Percentiles rank a stretch among this genome's conserved stretches.
These are phyloP conservation scores for Rousettus leschenaultii DNA, from an alignment of 2,113 vertebrate genomes.

Conservation along the genomic window DNA sequence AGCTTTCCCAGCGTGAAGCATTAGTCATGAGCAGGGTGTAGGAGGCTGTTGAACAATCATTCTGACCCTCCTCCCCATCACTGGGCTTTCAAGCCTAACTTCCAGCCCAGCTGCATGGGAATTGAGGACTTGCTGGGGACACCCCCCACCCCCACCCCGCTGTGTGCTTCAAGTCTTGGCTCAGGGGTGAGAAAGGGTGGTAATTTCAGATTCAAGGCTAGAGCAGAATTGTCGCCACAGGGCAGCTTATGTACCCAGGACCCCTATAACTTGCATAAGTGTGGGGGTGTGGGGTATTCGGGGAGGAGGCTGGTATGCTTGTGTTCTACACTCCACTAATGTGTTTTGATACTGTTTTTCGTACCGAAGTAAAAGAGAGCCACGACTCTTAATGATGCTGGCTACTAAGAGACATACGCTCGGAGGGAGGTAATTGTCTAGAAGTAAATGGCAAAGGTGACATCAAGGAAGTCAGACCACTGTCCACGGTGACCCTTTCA, in stretches of 20 bases:
- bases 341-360: neutral
- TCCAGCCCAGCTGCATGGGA: slow-evolving; percentile 60
- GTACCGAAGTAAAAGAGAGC: neutral
- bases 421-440: neutral
- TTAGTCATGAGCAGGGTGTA: slow-evolving; percentile 59
- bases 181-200: neutral
- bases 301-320: accelerated
- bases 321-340: neutral
- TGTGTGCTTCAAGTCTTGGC: slow-evolving; percentile 19
- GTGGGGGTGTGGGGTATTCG: neutral
- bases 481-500: neutral
- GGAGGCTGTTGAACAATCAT: slow-evolving; percentile 53
- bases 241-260: neutral
- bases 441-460: neutral
- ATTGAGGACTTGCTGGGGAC: neutral
- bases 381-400: neutral
- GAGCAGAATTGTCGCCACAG: neutral
- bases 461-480: no score
- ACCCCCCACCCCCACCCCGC: neutral
- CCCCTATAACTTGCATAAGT: neutral
- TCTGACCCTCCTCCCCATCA: neutral
- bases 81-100: slow-evolving; percentile 32
- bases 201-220: neutral
- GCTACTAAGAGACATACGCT: neutral
- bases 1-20: neutral